Conservation (phyloP, 2,113 vertebrate genomes). For the Scalopus aquaticus region DNA sequence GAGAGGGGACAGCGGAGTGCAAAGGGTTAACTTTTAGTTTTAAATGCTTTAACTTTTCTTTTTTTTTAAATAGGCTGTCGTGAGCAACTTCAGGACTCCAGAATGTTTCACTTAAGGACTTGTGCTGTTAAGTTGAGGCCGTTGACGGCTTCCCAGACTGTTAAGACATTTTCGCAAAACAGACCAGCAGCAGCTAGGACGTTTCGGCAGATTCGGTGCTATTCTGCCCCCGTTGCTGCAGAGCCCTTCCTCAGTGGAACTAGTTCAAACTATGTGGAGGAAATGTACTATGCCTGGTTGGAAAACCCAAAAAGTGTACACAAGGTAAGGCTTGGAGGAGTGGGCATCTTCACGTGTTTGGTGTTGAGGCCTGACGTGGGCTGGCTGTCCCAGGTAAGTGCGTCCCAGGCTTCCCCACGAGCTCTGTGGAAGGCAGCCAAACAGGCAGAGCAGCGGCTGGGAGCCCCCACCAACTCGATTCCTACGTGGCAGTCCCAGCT, state of each 20-base stretch:
- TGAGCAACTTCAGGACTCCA: constrained; percentile 78
- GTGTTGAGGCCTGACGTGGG: background rate
- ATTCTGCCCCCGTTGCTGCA: constrained; percentile 87
- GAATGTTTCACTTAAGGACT: constrained; percentile 96
- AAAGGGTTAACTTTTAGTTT: background rate
- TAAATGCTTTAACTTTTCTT: background rate
- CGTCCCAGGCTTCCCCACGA: background rate
- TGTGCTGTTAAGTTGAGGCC: constrained; percentile 91
- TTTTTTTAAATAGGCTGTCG: constrained; percentile 69
- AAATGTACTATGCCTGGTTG: constrained; percentile 97
- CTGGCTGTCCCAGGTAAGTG: constrained; percentile 81
- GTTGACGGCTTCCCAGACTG: constrained; percentile 88
- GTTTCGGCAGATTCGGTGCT: constrained; percentile 87
- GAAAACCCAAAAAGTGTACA: constrained; percentile 97
- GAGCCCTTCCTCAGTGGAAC: constrained; percentile 96
- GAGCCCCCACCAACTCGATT: background rate
- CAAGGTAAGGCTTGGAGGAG: constrained; percentile 89
- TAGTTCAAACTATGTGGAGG: constrained; percentile 96
- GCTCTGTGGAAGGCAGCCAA: background rate
- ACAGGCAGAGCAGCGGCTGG: background rate
- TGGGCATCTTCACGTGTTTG: background rate
- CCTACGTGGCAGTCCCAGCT: background rate
- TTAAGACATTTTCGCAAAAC: constrained; percentile 85
- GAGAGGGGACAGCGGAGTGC: too few species aligned
- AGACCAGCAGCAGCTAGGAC: constrained; percentile 86